Conservation (phyloP, 2,113 vertebrate genomes). For the Lipophrys pholis region DNA sequence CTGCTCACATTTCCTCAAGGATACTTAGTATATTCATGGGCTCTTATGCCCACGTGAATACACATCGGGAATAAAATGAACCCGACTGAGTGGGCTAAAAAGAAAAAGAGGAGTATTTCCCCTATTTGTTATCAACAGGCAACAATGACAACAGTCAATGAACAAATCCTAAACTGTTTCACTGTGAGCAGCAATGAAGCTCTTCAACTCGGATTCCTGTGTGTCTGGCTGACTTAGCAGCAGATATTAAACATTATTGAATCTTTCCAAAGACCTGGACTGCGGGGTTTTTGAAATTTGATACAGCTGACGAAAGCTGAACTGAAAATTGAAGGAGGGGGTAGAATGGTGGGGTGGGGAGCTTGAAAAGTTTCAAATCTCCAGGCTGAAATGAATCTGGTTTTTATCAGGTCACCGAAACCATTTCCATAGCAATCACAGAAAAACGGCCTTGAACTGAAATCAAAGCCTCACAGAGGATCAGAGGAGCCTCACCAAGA, state of each 20-base stretch:
- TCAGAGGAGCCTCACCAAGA: conserved; percentile 14
- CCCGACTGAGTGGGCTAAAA: conserved; percentile 19
- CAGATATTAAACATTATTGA: conserved; percentile 69
- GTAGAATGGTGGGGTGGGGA: neutral
- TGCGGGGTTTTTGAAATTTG: conserved; percentile 59
- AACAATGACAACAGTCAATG: conserved; percentile 50
- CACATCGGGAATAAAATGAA: conserved; percentile 68
- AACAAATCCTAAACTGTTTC: conserved; percentile 57
- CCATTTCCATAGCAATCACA: conserved; percentile 64
- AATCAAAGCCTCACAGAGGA: conserved; percentile 57
- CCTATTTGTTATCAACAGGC: conserved; percentile 60
- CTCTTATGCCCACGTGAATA: conserved; percentile 60
- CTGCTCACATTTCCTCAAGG: conserved; percentile 64
- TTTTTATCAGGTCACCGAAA: conserved; percentile 59
- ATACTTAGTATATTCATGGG: conserved; percentile 58
- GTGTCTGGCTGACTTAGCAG: conserved; percentile 60
- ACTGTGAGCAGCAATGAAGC: conserved; percentile 31
- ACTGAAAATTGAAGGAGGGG: conserved; percentile 22
- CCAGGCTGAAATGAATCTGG: conserved; percentile 55
- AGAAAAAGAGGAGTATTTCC: conserved; percentile 2
- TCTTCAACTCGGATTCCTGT: conserved; percentile 35
- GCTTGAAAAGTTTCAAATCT: conserved; percentile 58
- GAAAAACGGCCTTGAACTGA: conserved; percentile 40
- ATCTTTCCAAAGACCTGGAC: conserved; percentile 60
- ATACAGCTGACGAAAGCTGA: conserved; percentile 65